Conservation (phyloP, 2,888 invertebrate species). For the Sphecodes monilicornis region DNA sequence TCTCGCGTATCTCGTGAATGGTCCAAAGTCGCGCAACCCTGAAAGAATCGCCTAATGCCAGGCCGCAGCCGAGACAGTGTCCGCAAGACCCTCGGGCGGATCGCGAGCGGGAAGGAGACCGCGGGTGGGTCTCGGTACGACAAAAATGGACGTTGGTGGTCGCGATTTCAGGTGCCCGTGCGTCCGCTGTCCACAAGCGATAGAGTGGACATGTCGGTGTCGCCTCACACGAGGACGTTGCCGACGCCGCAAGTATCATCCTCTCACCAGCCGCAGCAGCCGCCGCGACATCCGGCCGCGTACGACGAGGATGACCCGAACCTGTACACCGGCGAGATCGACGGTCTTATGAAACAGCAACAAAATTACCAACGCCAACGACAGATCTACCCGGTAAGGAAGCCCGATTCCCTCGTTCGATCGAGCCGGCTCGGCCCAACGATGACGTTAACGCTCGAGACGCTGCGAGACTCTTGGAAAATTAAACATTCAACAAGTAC, state of each 20-base stretch:
- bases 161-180: slow-evolving; percentile 82
- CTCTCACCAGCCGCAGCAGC: slow-evolving; percentile 77
- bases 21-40: slow-evolving; percentile 29
- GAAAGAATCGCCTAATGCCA: slow-evolving; percentile 3
- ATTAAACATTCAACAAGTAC: slow-evolving; percentile 36
- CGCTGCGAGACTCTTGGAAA: slow-evolving; percentile 24
- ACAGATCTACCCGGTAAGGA: slow-evolving; percentile 80
- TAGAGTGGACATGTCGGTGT: slow-evolving; percentile 84
- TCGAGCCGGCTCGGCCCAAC: slow-evolving; percentile 16
- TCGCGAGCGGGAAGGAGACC: background rate
- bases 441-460: slow-evolving; percentile 41
- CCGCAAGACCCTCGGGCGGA: slow-evolving; percentile 1
- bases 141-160: slow-evolving; percentile 51
- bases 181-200: slow-evolving; percentile 86
- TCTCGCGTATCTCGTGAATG: slow-evolving; percentile 7
- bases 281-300: slow-evolving; percentile 82
- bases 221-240: slow-evolving; percentile 81
- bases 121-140: slow-evolving; percentile 25
- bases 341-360: slow-evolving; percentile 92
- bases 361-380: slow-evolving; percentile 85
- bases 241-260: slow-evolving; percentile 80
- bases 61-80: slow-evolving; percentile 40
- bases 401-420: slow-evolving; percentile 28
- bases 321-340: slow-evolving; percentile 90
- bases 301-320: slow-evolving; percentile 89